Conservation (phyloP, 2,797 vertebrate species). For the Heliangelus exortis region DNA sequence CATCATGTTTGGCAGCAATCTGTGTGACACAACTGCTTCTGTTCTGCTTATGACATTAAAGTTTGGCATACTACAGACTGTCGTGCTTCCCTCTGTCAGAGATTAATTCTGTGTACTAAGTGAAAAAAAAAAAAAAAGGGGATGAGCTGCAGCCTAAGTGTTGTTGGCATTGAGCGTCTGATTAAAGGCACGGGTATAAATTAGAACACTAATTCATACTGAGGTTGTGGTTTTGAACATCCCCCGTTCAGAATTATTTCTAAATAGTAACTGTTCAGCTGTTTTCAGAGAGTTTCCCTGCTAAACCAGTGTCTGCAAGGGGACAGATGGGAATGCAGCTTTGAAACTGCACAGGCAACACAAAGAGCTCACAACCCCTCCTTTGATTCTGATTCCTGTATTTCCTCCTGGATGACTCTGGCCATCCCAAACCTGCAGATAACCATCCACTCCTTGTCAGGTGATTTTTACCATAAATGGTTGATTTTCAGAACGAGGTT, state of each 20-base stretch:
- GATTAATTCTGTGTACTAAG: fast-evolving
- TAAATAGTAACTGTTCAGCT: too few species aligned
- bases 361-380: neutral
- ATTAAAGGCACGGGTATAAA: neutral
- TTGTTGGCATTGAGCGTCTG: too few species aligned
- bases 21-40: neutral
- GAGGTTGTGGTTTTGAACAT: neutral
- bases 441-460: neutral
- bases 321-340: neutral
- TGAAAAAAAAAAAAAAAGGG: neutral
- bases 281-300: neutral
- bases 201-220: neutral
- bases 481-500: neutral
- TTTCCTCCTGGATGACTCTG: neutral
- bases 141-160: too few species aligned
- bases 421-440: neutral
- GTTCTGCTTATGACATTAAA: neutral
- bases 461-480: neutral
- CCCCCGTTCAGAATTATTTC: neutral
- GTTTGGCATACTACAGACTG: fast-evolving
- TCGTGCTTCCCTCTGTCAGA: neutral
- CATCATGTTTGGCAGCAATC: slow-evolving; percentile 9
- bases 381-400: neutral
- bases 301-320: neutral
- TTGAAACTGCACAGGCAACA: neutral